Evolutionary conservation across 2,113 vertebrate species (phyloP).

Genomic region (Vanacampus margaritifer): DNA sequence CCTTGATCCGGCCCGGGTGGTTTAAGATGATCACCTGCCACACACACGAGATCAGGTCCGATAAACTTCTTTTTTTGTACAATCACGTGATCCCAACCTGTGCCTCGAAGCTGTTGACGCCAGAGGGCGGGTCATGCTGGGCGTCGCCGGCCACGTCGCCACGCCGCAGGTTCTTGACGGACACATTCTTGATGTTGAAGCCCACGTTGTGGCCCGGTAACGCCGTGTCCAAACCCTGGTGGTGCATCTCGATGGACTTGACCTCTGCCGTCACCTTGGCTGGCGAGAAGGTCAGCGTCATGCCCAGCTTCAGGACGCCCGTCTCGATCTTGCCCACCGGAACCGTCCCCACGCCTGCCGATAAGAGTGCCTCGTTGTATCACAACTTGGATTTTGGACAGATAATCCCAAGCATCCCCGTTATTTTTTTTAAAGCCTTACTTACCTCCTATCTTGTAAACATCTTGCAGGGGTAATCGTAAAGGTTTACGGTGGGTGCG

Average conservation of each 20-base stretch:
- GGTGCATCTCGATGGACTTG: conserved; percentile 74
- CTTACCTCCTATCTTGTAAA: conserved; percentile 80
- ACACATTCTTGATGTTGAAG: conserved; percentile 75
- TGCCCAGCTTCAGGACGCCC: conserved; percentile 76
- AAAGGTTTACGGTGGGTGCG: conserved; percentile 75
- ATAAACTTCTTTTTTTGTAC: too few species aligned
- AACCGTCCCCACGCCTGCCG: conserved; percentile 69
- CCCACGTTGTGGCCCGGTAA: conserved; percentile 74
- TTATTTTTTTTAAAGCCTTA: neutral
- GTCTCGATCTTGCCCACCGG: conserved; percentile 71
- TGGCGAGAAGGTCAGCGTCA: conserved; percentile 71
- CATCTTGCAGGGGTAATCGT: conserved; percentile 77
- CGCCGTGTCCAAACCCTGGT: conserved; percentile 64
- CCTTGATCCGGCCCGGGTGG: conserved; percentile 76
- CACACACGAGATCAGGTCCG: too few species aligned
- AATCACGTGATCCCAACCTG: conserved; percentile 53
- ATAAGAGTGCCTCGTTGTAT: too few species aligned
- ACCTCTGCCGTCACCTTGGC: conserved; percentile 71
- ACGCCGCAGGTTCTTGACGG: conserved; percentile 71
- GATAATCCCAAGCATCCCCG: neutral
- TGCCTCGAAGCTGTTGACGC: conserved; percentile 70
- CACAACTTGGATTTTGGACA: neutral
- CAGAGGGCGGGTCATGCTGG: conserved; percentile 74
- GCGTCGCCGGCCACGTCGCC: conserved; percentile 72
- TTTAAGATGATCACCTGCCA: conserved; percentile 80